Evolutionary conservation across 2,113 vertebrate species (phyloP), one percentile per base, ranked within the genome.

Genomic region (Penelope pileata): DNA sequence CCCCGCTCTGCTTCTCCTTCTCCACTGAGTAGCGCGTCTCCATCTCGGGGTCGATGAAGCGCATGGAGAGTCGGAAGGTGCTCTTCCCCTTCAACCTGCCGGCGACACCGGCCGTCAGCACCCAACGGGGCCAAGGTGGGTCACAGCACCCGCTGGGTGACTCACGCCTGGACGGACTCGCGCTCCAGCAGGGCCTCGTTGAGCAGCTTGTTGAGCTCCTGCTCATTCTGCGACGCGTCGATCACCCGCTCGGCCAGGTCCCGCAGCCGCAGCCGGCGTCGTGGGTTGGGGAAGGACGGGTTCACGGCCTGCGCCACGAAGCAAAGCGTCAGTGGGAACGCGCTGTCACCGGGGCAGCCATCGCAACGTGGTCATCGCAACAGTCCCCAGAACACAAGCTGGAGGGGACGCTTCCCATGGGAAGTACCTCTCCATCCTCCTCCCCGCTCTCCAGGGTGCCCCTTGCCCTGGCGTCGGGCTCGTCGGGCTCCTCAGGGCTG

Each of bases 251-350:
- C 98, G 0, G 97, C 96, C 94, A 98, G 80, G 96, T 99, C 99
- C 58, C 99, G 97, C 48, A 99, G 96, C 18, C 99, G 98, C 70
- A 99, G 97, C n/a, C 99, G 97, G 51, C 99, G 97, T n/a, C 98
- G 98, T 3, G 99, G 99, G 96, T 99, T 99, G 58, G 99, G 99
- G 67, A 99, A 99, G 0, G 99, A 99, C 6, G 99, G 99, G 70
- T 99, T 97, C 93, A 96, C 96, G 0, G 94, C 98, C 98, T 98
- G 93, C 2, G 3, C 29, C 75, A 5, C 30, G 30, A 16, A 45
- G 18, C 58, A 42, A 32, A 29, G 22, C 17, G 5, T 56, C 69
- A 59, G 6, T 14, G 16, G 51, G 51, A 32, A 63, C 14, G 3
- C 0, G 5, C 58, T 3, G 3, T 60, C 51, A 26, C 26, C 7